These are phyloP conservation scores for Caradrina clavipalpis DNA, from an alignment of 2,888 invertebrate species.

Conservation along the genomic window DNA sequence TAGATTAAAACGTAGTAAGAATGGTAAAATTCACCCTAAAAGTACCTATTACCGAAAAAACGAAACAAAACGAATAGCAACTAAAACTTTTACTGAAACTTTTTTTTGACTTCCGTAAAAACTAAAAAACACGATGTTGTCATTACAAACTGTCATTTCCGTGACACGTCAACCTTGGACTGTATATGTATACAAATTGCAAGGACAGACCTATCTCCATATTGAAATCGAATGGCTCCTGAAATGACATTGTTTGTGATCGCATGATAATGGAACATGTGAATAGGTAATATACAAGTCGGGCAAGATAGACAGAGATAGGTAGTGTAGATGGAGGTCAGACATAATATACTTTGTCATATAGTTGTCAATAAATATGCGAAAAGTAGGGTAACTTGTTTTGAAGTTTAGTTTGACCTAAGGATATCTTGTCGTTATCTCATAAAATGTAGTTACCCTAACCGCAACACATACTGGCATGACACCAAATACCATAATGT, in stretches of 20 bases:
- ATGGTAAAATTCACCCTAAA: background rate
- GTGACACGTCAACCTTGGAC: slow-evolving; percentile 51
- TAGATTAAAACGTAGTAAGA: background rate
- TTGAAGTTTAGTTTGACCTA: too few relatives aligned
- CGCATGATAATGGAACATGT: slow-evolving; percentile 55
- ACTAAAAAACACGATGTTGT: slow-evolving; percentile 26
- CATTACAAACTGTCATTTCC: slow-evolving; percentile 53
- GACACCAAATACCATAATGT: slow-evolving; percentile 11
- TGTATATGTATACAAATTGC: slow-evolving; percentile 25
- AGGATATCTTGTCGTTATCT: too few relatives aligned
- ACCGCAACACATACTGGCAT: slow-evolving; percentile 27
- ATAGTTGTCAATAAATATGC: slow-evolving; percentile 12
- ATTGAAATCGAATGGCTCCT: slow-evolving; percentile 47
- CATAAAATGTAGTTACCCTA: too few relatives aligned
- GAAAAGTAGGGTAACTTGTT: too few relatives aligned
- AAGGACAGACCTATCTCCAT: slow-evolving; percentile 58
- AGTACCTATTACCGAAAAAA: background rate
- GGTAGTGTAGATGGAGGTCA: slow-evolving; percentile 22
- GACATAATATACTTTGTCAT: slow-evolving; percentile 2
- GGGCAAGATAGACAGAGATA: slow-evolving; percentile 14
- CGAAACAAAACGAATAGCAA: background rate
- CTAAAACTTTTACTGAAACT: background rate
- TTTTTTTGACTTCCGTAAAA: slow-evolving; percentile 24
- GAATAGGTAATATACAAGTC: slow-evolving; percentile 30
- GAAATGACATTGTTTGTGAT: slow-evolving; percentile 52